Conservation (phyloP, 2,113 vertebrate species). For the Pedionomus torquatus region DNA sequence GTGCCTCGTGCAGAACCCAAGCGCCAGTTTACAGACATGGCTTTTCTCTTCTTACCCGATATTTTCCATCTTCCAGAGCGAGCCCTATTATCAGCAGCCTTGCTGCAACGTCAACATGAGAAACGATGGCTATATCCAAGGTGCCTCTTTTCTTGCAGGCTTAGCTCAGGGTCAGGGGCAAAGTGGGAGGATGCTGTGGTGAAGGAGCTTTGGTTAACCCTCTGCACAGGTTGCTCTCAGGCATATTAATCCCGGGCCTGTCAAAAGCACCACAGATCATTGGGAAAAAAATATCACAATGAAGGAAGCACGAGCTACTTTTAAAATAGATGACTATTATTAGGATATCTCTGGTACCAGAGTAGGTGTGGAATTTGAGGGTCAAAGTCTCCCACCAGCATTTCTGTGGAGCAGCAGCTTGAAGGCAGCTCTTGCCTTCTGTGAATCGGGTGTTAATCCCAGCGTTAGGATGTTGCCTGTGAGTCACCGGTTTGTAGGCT, state of each 20-base stretch:
- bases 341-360: not conserved
- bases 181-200: not conserved
- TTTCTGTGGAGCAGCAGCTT: not conserved
- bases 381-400: fast-evolving
- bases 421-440: not conserved
- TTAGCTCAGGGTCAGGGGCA: not conserved
- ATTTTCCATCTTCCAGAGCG: fast-evolving
- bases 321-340: not conserved
- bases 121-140: not conserved
- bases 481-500: not conserved
- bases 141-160: not conserved
- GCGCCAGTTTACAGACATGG: not conserved
- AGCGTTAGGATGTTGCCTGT: not conserved
- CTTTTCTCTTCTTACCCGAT: not conserved
- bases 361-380: not conserved
- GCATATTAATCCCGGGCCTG: not conserved
- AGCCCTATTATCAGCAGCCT: not conserved
- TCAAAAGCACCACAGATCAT: not conserved
- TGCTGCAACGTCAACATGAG: not conserved
- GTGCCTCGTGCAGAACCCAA: not conserved
- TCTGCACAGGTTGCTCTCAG: not conserved
- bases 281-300: not conserved
- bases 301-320: not conserved
- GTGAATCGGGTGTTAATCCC: not conserved
- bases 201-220: not conserved